Evolutionary conservation across 1,140 invertebrate species (phyloP), one percentile per base, ranked within the genome.

Genomic region (Zaprionus ghesquierei): DNA sequence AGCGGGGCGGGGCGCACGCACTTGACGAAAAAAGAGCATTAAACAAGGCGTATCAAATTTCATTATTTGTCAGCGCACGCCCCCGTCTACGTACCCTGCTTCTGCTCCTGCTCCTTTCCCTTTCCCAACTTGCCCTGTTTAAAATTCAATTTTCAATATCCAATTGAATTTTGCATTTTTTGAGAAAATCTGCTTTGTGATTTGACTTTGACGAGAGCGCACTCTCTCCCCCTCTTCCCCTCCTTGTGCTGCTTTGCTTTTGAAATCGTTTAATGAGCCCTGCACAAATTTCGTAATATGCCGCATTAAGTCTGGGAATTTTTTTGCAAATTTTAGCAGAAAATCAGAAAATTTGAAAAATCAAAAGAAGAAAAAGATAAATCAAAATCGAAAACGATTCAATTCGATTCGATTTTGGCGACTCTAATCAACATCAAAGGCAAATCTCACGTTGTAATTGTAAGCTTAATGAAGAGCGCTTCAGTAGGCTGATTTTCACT

Each of bases 1-100:
- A 8, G 60, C 9, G 15, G 41, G 53, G 23, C 33, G 22, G 6
- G 44, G 27, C n/a, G n/a, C n/a, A n/a, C 74, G 62, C 73, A 77
- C 69, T 79, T 79, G 69, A 77, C 69, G 15, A 31, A 51, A 75
- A 84, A 91, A 84, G 89, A 84, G 89, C 89, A 91, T 91, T 90
- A 91, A 91, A 91, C 81, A 91, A 90, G 89, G 89, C 89, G 81
- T 91, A 91, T 91, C 85, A 91, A 91, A 91, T 91, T 90, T 91
- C 89, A 91, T 91, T 91, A 91, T 90, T 90, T 84, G 77, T 82
- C 82, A 73, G 72, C 75, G 10, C 41, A 33, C 33, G 12, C 54
- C 25, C n/a, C n/a, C n/a, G n/a, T n/a, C n/a, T n/a, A 22, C 29
- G 33, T 27, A 25, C 9, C 10, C 18, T 20, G n/a, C 9, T n/a